Evolutionary conservation across 1,140 invertebrate genomes (phyloP), one percentile per base, ranked within the genome.

Genomic region (Papilio polyxenes): DNA sequence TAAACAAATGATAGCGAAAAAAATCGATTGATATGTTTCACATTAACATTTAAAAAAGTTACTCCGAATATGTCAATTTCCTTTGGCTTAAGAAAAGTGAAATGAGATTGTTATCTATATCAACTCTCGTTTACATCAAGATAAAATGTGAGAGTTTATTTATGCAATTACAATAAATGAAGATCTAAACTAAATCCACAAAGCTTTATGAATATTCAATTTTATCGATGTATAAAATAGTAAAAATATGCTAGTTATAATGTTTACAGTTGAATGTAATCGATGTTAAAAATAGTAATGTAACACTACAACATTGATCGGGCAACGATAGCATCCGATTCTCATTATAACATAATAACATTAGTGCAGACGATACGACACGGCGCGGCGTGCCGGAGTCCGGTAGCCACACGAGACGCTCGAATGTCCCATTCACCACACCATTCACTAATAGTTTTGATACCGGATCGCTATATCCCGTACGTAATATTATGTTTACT

Each of bases 391-490:
- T 49, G 37, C 15, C 37, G 44, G 48, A 23, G 31, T 72, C 65
- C 17, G 44, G 48, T 53, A 9, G 75, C 75, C 20, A 77, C 75
- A 51, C 77, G 78, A 37, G 53, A 78, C 51, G 20, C 78, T 80
- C 78, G 9, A 62, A 65, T 80, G 85, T 84, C 86, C 89, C 88
- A 88, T 90, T 91, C 85, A 87, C 83, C 81, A 83, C 84, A 37
- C 20, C 48, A 49, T 51, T 48, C 78, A 48, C 78, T 85, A 88
- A 92, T 92, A 92, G 89, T 92, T 92, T 87, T 92, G 91, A 91
- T 89, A 93, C 86, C 81, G 82, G 91, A 93, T 86, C 91, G 88
- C 89, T 86, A 92, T 91, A 91, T 93, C 92, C 92, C 91, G 91
- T 82, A 75, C 85, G 85, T 86, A 87, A 89, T 90, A 92, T 89